These are phyloP conservation scores for Craterocephalus amniculus DNA, from an alignment of 2,797 vertebrate species.

Conservation along the genomic window DNA sequence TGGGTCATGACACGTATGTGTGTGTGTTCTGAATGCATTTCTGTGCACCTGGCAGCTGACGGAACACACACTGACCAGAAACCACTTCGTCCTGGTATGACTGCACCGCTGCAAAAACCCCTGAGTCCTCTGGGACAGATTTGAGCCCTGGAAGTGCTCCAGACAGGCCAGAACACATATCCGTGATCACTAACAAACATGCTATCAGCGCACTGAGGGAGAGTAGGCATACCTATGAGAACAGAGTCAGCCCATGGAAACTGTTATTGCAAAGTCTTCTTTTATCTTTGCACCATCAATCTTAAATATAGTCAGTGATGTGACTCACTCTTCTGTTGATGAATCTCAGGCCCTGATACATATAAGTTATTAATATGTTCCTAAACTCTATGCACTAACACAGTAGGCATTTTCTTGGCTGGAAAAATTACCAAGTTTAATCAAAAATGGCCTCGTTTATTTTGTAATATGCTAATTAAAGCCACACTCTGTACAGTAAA, in stretches of 20 bases:
- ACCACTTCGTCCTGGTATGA: slow-evolving; percentile 72
- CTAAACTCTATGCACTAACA: slow-evolving; percentile 2
- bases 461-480: slow-evolving; percentile 33
- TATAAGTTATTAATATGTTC: not conserved
- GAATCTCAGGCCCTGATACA: not conserved
- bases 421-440: not conserved
- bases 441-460: not conserved
- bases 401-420: not conserved
- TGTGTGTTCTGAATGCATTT: slow-evolving; percentile 9
- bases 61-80: slow-evolving; percentile 67
- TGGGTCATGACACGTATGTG: slow-evolving; percentile 33
- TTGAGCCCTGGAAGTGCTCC: slow-evolving; percentile 46
- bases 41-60: slow-evolving; percentile 80
- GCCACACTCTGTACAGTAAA: slow-evolving; percentile 13
- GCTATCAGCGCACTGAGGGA: not conserved
- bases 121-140: slow-evolving; percentile 66
- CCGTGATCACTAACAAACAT: not conserved
- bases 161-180: slow-evolving; percentile 43
- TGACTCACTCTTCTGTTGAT: slow-evolving; percentile 3
- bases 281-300: slow-evolving; percentile 16
- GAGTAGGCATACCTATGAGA: not conserved
- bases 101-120: slow-evolving; percentile 69
- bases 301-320: not conserved
- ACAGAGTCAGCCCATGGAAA: slow-evolving; percentile 11
- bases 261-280: not conserved